phyloP scores from a whole-genome alignment of 2,797 vertebrate species.

The Molossus molossus region DNA sequence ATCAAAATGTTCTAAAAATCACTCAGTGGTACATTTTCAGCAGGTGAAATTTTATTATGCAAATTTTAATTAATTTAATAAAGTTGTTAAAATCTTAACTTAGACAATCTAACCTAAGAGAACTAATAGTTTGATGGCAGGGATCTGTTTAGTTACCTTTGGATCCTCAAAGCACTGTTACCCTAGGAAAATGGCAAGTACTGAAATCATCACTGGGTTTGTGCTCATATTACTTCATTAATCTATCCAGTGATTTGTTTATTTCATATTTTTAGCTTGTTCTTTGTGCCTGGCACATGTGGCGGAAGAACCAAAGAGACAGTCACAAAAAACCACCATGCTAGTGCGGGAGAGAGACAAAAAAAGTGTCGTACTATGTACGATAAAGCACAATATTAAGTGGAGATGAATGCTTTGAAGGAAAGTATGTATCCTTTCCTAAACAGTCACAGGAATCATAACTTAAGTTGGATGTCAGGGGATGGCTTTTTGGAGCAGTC shows the following conservation, averaged over 20 bases:
- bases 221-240: neutral
- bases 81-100: too few relatives aligned
- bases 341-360: neutral
- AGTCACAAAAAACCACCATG: neutral
- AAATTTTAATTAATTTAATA: too few relatives aligned
- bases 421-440: neutral
- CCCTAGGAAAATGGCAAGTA: neutral
- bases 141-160: too few relatives aligned
- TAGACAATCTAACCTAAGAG: too few relatives aligned
- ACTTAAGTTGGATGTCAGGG: neutral
- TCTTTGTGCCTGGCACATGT: neutral
- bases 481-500: neutral
- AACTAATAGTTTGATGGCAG: too few relatives aligned
- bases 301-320: neutral
- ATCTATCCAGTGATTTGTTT: neutral
- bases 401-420: neutral
- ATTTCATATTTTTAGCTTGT: neutral
- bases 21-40: too few relatives aligned
- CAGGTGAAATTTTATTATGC: too few relatives aligned
- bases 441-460: neutral
- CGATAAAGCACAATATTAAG: neutral
- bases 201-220: neutral
- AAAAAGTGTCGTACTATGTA: neutral
- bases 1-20: too few relatives aligned
- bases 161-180: too few relatives aligned